Evolutionary conservation across 1,140 invertebrate genomes (phyloP).

Genomic region (Bombus waltoni): DNA sequence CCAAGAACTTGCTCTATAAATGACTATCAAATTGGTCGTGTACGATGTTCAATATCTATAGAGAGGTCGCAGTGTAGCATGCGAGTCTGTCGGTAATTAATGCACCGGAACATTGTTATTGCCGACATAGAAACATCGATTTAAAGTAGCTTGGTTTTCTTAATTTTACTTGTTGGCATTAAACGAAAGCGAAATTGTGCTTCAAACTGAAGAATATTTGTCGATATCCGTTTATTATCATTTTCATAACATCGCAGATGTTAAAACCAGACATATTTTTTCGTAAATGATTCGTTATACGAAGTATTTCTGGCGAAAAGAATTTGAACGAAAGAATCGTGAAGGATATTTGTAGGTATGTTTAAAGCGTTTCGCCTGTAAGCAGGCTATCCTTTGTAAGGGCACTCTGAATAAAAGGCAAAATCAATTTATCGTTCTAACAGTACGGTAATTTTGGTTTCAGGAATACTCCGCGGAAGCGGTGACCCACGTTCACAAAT

Average conservation of each 20-base stretch:
- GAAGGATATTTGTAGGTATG: fast-evolving
- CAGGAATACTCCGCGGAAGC: conserved; percentile 99
- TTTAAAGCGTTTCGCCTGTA: not conserved
- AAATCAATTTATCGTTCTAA: not conserved
- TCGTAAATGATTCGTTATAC: too few relatives aligned
- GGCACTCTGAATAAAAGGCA: too few relatives aligned
- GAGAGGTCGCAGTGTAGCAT: not conserved
- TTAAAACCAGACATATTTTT: too few relatives aligned
- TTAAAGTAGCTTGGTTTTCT: not conserved
- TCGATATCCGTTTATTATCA: too few relatives aligned
- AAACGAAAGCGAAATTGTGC: not conserved
- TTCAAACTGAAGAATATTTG: too few relatives aligned
- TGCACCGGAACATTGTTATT: not conserved
- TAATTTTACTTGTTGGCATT: not conserved
- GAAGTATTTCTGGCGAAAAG: too few relatives aligned
- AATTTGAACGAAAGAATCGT: too few relatives aligned
- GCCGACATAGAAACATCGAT: not conserved
- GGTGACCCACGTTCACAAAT: conserved; percentile 98
- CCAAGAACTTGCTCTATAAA: too few relatives aligned
- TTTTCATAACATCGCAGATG: too few relatives aligned
- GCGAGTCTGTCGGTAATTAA: not conserved
- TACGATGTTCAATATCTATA: not conserved
- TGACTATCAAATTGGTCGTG: too few relatives aligned
- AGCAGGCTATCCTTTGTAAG: not conserved
- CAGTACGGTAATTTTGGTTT: conserved; percentile 46